These are phyloP conservation scores for Octopus sinensis DNA, from an alignment of 1,140 invertebrate genomes.

Conservation along the genomic window DNA sequence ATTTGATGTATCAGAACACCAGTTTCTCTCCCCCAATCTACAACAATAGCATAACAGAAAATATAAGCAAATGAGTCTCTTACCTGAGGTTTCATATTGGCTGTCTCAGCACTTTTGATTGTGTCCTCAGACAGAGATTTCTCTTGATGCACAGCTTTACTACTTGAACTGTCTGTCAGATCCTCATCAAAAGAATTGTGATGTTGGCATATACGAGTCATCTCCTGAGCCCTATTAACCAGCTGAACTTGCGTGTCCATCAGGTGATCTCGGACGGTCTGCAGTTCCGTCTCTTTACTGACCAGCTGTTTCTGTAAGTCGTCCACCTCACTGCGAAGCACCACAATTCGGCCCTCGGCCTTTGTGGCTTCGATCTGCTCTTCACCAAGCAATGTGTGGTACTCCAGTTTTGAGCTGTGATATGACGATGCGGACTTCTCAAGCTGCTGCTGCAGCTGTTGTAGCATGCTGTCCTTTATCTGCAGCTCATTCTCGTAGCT, in stretches of 20 bases:
- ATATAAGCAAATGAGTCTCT: too few relatives aligned
- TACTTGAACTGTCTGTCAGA: too few relatives aligned
- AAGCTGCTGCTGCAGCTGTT: not conserved
- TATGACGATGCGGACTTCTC: not conserved
- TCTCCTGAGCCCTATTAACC: not conserved
- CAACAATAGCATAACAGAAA: too few relatives aligned
- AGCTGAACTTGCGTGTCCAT: not conserved
- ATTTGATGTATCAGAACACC: too few relatives aligned
- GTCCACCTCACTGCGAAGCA: slow-evolving; percentile 7
- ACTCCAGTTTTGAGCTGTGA: not conserved
- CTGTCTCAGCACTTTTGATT: too few relatives aligned
- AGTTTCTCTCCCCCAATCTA: too few relatives aligned
- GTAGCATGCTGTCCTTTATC: slow-evolving; percentile 1
- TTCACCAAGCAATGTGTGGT: not conserved
- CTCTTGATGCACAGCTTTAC: too few relatives aligned
- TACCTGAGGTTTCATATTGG: too few relatives aligned
- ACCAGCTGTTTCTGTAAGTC: slow-evolving; percentile 29
- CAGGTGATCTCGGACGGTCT: slow-evolving; percentile 13
- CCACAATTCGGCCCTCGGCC: not conserved
- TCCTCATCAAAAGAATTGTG: not conserved
- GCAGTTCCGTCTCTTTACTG: slow-evolving; percentile 29
- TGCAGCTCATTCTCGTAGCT: slow-evolving; percentile 13
- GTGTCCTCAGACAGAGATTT: too few relatives aligned
- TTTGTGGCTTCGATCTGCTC: not conserved
- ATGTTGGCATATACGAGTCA: not conserved